phyloP scores from a whole-genome alignment of 2,113 vertebrate genomes.

The Mormyrus lacerda region DNA sequence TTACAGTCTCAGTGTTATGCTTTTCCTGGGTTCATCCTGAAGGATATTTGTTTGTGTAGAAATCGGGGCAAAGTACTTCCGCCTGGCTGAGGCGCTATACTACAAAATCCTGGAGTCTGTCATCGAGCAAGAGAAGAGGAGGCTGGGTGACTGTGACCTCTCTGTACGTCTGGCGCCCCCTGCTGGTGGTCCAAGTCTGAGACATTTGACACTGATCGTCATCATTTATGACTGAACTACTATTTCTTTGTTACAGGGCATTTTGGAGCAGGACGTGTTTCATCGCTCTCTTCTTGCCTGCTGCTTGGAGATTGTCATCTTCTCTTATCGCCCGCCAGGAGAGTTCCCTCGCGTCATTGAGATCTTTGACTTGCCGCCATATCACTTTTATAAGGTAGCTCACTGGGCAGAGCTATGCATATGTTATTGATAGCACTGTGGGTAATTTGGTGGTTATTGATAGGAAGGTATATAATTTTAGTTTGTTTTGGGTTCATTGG shows the following conservation, averaged over 20 bases:
- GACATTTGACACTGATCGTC: not conserved
- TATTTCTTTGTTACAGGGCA: constrained; percentile 61
- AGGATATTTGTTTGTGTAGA: constrained; percentile 55
- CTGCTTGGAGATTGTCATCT: constrained; percentile 81
- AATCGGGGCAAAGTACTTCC: constrained; percentile 73
- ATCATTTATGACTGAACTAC: not conserved
- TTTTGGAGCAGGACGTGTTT: constrained; percentile 86
- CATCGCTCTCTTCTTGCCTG: constrained; percentile 83
- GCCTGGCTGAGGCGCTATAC: constrained; percentile 79
- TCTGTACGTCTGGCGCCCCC: constrained; percentile 70
- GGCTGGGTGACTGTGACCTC: constrained; percentile 76
- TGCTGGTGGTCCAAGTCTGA: constrained; percentile 5
- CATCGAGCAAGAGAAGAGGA: constrained; percentile 78
- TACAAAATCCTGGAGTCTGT: constrained; percentile 84
- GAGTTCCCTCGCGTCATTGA: constrained; percentile 72
- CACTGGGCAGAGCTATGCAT: too few species aligned
- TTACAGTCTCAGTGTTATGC: not conserved
- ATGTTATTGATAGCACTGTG: not conserved
- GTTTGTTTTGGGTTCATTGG: not conserved
- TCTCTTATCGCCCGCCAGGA: constrained; percentile 82
- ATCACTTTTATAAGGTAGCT: constrained; percentile 90
- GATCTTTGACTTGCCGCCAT: constrained; percentile 79
- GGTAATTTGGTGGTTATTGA: not conserved
- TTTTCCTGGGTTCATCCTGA: not conserved
- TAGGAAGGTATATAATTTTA: not conserved